A percentile compares a stretch with the other conserved stretches of the same genome.
Conservation (phyloP, 53 echinoderm and acorn worm genomes). For the Astropecten irregularis region DNA sequence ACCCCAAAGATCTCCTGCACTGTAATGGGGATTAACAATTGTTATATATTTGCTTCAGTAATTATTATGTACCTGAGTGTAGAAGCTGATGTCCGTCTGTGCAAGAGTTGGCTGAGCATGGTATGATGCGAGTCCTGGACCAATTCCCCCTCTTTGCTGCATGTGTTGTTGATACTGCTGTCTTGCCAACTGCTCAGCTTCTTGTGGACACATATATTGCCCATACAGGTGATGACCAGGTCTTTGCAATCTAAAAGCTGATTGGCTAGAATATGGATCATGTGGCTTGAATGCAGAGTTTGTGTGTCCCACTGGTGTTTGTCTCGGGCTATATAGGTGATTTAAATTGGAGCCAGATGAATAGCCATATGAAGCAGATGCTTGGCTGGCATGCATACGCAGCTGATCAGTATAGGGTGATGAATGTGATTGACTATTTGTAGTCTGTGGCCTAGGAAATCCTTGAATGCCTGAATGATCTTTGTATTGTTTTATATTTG, state of each 20-base stretch:
- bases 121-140: slow-evolving; percentile 6
- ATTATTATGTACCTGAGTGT: slow-evolving; percentile 47
- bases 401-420: slow-evolving; percentile 26
- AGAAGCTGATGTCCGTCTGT: slow-evolving; percentile 36
- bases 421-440: not conserved
- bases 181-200: slow-evolving; percentile 36
- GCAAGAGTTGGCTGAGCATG: not conserved
- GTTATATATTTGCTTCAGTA: no score
- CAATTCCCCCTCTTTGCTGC: slow-evolving; percentile 17
- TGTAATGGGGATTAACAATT: no score
- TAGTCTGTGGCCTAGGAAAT: not conserved
- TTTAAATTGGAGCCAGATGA: slow-evolving; percentile 12
- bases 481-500: slow-evolving; percentile 22
- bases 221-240: slow-evolving; percentile 1
- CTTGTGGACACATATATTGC: slow-evolving; percentile 20
- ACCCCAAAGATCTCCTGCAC: no score
- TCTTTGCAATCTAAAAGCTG: slow-evolving; percentile 34
- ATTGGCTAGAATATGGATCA: slow-evolving; percentile 41
- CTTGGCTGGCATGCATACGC: slow-evolving; percentile 35
- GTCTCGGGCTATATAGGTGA: slow-evolving; percentile 1
- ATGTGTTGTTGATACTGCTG: slow-evolving; percentile 52
- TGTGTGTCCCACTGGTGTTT: not conserved
- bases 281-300: slow-evolving; percentile 30
- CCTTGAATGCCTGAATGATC: not conserved
- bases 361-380: slow-evolving; percentile 6